Evolutionary conservation across 2,888 invertebrate genomes (phyloP), one percentile per base, ranked within the genome.

Genomic region (Apamea monoglypha): DNA sequence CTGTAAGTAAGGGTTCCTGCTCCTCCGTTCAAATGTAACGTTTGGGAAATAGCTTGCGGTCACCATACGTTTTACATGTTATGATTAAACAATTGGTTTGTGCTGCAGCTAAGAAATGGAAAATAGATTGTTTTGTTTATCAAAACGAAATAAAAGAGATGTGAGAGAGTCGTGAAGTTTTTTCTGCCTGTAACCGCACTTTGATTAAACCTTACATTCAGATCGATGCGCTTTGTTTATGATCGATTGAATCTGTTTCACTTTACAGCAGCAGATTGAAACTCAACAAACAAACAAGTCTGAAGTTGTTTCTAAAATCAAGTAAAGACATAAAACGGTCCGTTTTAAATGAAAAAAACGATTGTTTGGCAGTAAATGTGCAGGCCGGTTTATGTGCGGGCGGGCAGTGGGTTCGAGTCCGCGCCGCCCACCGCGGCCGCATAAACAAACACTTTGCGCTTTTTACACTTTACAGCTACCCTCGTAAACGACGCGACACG

Each of bases 381-480:
- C 94, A 93, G 94, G 94, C 93, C 92, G 91, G 91, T 93, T 94
- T 94, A 94, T 92, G 93, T 91, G 91, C 84, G 79, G 83, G 78
- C 81, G 77, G 76, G 78, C 85, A 79, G 85, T 66, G 88, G 85
- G 84, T 82, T 79, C 82, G 92, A 93, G 76, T 81, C 87, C 92
- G 91, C 88, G 90, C 91, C 91, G 91, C 92, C 92, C 93, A 91
- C 92, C 91, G 91, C 88, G 90, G 89, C 87, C 93, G 95, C 95
- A 95, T 96, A 96, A 96, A 96, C 96, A 96, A 96, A 96, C 95
- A 94, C 94, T 96, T 96, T 94, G 94, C 94, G 94, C 94, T 95
- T 96, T 96, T 96, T 96, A 95, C 95, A 95, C 90, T 95, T 95
- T 94, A 95, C 95, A 96, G 95, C 95, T 93, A 94, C 94, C 94